Conservation (phyloP, 2,797 vertebrate species). For the Malacoraja senta region DNA sequence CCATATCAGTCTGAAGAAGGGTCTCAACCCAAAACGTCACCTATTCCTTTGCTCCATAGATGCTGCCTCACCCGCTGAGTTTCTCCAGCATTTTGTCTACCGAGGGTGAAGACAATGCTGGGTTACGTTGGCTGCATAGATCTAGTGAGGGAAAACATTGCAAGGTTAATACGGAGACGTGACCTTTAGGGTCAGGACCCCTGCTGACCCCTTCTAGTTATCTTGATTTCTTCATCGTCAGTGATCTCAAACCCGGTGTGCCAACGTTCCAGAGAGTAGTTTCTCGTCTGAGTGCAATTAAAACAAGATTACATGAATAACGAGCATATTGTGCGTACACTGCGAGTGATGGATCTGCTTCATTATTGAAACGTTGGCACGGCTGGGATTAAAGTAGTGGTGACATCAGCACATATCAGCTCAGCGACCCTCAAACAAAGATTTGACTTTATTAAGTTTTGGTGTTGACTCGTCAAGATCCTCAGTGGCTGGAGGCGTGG, state of each 20-base stretch:
- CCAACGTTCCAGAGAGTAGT: not conserved
- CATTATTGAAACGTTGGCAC: not conserved
- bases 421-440: not conserved
- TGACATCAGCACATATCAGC: not conserved
- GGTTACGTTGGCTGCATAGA: no score
- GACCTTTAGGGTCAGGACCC: not conserved
- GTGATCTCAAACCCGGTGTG: not conserved
- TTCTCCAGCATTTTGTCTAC: no score
- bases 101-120: no score
- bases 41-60: no score
- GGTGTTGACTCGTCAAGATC: not conserved
- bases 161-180: no score
- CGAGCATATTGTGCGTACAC: not conserved
- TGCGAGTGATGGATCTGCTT: not conserved
- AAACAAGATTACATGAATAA: not conserved
- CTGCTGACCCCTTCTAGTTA: not conserved
- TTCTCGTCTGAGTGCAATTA: not conserved
- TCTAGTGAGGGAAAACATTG: no score
- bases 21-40: no score
- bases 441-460: not conserved
- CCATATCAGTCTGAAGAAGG: no score
- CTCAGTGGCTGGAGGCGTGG: not conserved
- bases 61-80: no score
- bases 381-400: not conserved
- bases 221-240: not conserved